phyloP scores from a whole-genome alignment of 2,888 invertebrate genomes.

The Dendrolimus pini region DNA sequence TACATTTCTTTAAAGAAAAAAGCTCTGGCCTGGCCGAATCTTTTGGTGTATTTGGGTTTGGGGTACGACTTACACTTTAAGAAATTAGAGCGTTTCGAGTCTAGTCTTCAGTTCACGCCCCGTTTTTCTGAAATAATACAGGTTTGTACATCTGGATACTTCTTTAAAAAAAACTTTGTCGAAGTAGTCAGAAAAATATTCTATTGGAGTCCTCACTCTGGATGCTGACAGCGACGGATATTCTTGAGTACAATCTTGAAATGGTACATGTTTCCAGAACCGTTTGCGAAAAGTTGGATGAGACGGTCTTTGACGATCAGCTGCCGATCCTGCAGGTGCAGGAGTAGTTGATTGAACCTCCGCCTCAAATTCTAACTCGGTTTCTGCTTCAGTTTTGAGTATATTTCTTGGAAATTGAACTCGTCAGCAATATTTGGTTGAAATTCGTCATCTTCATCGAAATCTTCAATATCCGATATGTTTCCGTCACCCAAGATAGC shows the following conservation, averaged over 20 bases:
- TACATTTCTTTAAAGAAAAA: too few relatives aligned
- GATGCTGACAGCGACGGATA: background rate
- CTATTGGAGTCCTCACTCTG: background rate
- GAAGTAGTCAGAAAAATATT: background rate
- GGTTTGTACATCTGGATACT: background rate
- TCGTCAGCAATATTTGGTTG: background rate
- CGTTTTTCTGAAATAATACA: too few relatives aligned
- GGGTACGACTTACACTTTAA: too few relatives aligned
- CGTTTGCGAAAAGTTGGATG: background rate
- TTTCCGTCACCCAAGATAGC: background rate
- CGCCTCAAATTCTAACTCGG: background rate
- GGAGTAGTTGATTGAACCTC: background rate
- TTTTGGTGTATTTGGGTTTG: too few relatives aligned
- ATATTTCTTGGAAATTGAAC: background rate
- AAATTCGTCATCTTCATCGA: background rate
- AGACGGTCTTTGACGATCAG: background rate
- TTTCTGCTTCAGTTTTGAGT: background rate
- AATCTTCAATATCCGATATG: background rate
- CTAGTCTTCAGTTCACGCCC: too few relatives aligned
- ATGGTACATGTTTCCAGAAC: background rate
- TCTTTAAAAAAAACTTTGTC: slow-evolving; percentile 2
- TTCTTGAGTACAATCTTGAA: background rate
- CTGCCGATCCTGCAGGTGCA: background rate
- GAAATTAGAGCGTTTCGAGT: too few relatives aligned
- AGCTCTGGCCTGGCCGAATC: too few relatives aligned